Evolutionary conservation across 2,797 vertebrate species (phyloP).

Genomic region (Netta rufina): DNA sequence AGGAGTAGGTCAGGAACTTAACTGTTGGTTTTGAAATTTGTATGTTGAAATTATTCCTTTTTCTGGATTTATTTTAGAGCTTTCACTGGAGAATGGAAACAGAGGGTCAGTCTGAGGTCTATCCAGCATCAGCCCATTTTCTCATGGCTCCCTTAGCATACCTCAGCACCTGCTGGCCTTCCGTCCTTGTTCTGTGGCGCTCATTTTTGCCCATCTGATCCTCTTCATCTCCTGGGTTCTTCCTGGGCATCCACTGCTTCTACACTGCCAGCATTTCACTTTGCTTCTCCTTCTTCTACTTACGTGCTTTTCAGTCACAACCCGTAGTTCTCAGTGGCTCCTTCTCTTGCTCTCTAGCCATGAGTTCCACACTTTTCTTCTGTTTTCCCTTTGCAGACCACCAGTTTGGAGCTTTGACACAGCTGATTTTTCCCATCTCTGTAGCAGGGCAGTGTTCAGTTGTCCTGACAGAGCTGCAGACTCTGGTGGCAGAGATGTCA

Average conservation of each 20-base stretch:
- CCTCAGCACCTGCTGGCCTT: neutral
- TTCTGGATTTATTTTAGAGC: neutral
- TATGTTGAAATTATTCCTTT: neutral
- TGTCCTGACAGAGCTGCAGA: neutral
- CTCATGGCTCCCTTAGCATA: neutral
- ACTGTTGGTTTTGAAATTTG: neutral
- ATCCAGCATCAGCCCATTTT: neutral
- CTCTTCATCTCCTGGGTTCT: neutral
- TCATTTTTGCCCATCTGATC: neutral
- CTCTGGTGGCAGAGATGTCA: neutral
- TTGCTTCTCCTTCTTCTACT: neutral
- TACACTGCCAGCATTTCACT: neutral
- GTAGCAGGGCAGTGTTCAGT: neutral
- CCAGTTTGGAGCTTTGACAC: neutral
- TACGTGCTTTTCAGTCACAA: neutral
- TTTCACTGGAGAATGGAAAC: neutral
- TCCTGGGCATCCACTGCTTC: neutral
- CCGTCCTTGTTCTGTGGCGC: neutral
- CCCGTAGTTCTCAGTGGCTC: neutral
- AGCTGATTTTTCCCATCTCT: neutral
- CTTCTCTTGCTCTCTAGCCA: neutral
- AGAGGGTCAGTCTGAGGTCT: neutral
- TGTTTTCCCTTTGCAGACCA: neutral
- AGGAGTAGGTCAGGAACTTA: neutral
- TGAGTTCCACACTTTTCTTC: neutral